phyloP scores from a whole-genome alignment of 2,888 invertebrate species.

The Himalopsyche tibetana region DNA sequence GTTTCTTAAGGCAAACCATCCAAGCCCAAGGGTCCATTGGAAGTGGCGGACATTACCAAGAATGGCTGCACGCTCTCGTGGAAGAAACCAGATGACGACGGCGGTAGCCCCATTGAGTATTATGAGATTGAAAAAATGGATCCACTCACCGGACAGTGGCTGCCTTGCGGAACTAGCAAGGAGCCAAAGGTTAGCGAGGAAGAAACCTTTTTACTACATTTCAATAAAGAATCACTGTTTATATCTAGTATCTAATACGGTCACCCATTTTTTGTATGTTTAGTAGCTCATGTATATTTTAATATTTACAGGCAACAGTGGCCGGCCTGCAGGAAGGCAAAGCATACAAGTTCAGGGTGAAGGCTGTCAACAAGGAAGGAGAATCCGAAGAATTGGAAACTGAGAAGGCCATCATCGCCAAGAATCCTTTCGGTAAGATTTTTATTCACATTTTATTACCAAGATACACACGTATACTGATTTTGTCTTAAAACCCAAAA shows the following conservation, averaged over 20 bases:
- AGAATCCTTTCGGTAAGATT: slow-evolving; percentile 95
- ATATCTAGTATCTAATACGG: too few relatives aligned
- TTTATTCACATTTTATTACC: neutral
- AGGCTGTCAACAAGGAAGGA: slow-evolving; percentile 98
- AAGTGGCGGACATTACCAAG: slow-evolving; percentile 92
- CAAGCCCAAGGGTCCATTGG: slow-evolving; percentile 90
- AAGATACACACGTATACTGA: slow-evolving; percentile 8
- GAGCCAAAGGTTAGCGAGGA: slow-evolving; percentile 85
- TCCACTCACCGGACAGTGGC: slow-evolving; percentile 94
- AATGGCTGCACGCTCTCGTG: slow-evolving; percentile 94
- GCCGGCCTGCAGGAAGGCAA: slow-evolving; percentile 94
- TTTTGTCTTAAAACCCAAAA: slow-evolving; percentile 1
- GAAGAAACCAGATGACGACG: slow-evolving; percentile 97
- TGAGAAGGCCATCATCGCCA: slow-evolving; percentile 95
- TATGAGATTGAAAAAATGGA: slow-evolving; percentile 98
- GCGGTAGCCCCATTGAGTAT: slow-evolving; percentile 94
- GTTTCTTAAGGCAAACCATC: slow-evolving; percentile 80
- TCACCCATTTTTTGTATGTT: neutral
- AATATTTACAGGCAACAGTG: slow-evolving; percentile 66
- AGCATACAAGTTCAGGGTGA: slow-evolving; percentile 98
- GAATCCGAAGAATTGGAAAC: slow-evolving; percentile 97
- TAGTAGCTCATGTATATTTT: neutral
- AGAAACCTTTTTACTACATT: too few relatives aligned
- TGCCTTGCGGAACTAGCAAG: slow-evolving; percentile 91
- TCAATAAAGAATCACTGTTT: too few relatives aligned